These are phyloP conservation scores for Serripes groenlandicus DNA, from an alignment of 2,888 invertebrate species.

Conservation along the genomic window DNA sequence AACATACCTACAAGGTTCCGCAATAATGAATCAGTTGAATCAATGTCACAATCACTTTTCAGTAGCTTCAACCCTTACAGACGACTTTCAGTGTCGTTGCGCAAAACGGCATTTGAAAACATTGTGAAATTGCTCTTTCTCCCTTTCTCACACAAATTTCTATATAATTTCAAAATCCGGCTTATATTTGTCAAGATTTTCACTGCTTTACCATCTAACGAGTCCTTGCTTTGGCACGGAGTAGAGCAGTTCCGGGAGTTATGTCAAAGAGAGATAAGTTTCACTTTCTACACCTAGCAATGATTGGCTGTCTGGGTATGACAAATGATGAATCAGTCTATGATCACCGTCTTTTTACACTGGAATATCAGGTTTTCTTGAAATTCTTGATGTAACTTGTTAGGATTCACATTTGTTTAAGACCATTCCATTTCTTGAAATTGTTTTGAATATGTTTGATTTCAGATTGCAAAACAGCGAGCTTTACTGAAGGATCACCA, in stretches of 20 bases:
- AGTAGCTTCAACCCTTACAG: not conserved
- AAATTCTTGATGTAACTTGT: too few relatives aligned
- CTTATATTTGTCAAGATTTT: too few relatives aligned
- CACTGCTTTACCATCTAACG: not conserved
- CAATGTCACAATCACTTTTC: too few relatives aligned
- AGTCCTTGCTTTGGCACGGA: constrained; percentile 61
- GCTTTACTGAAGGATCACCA: constrained; percentile 17
- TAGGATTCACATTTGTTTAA: too few relatives aligned
- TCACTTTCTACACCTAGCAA: too few relatives aligned
- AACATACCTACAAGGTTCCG: too few relatives aligned
- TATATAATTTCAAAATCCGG: too few relatives aligned
- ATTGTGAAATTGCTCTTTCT: not conserved
- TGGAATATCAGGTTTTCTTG: not conserved
- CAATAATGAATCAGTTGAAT: too few relatives aligned
- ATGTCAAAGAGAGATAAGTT: constrained; percentile 71
- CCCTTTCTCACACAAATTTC: not conserved
- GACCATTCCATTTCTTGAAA: too few relatives aligned
- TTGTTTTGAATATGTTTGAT: too few relatives aligned
- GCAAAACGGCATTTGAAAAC: not conserved
- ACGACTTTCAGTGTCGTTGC: not conserved
- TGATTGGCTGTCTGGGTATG: too few relatives aligned
- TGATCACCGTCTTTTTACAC: not conserved
- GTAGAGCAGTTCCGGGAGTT: constrained; percentile 67
- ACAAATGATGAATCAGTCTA: not conserved
- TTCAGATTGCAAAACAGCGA: constrained; percentile 26